phyloP scores from a whole-genome alignment of 2,888 invertebrate genomes.

The Pilophorus perplexus region DNA sequence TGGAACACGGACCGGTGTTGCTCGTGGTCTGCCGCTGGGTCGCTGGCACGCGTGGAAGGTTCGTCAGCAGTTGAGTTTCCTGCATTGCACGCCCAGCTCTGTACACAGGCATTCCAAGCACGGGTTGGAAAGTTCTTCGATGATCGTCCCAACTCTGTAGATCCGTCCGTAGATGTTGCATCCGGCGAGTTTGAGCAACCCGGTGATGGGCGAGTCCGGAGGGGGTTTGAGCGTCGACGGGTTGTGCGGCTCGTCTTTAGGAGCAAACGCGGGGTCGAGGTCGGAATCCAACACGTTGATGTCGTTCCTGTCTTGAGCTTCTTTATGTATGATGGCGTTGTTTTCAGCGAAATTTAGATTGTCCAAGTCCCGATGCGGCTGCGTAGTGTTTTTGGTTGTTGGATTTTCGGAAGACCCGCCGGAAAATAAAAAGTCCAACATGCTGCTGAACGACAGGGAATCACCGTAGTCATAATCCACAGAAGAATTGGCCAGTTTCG shows the following conservation, averaged over 20 bases:
- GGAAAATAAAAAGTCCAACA: slow-evolving; percentile 62
- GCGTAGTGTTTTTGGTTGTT: not conserved
- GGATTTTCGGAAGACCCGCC: slow-evolving; percentile 47
- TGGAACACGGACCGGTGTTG: too few species aligned
- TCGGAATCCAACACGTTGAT: not conserved
- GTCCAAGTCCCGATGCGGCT: not conserved
- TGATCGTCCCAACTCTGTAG: slow-evolving; percentile 79
- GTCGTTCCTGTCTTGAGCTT: slow-evolving; percentile 24
- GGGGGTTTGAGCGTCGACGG: slow-evolving; percentile 35
- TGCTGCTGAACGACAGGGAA: slow-evolving; percentile 61
- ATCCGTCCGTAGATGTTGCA: slow-evolving; percentile 88
- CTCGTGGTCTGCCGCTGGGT: too few species aligned
- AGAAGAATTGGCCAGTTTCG: slow-evolving; percentile 1
- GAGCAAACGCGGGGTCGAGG: not conserved
- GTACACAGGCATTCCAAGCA: slow-evolving; percentile 85
- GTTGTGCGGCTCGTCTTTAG: slow-evolving; percentile 1
- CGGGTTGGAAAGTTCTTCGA: slow-evolving; percentile 75
- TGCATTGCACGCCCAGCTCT: slow-evolving; percentile 80
- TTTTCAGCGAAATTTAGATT: not conserved
- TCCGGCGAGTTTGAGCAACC: slow-evolving; percentile 68
- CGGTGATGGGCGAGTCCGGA: slow-evolving; percentile 44
- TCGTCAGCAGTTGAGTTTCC: slow-evolving; percentile 28
- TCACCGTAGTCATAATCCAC: slow-evolving; percentile 50
- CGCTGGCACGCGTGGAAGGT: too few species aligned
- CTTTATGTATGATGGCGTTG: slow-evolving; percentile 23